A percentile compares a stretch with the other conserved stretches of the same genome.
Conservation (phyloP, 2,888 invertebrate genomes). For the Thecophora atra region DNA sequence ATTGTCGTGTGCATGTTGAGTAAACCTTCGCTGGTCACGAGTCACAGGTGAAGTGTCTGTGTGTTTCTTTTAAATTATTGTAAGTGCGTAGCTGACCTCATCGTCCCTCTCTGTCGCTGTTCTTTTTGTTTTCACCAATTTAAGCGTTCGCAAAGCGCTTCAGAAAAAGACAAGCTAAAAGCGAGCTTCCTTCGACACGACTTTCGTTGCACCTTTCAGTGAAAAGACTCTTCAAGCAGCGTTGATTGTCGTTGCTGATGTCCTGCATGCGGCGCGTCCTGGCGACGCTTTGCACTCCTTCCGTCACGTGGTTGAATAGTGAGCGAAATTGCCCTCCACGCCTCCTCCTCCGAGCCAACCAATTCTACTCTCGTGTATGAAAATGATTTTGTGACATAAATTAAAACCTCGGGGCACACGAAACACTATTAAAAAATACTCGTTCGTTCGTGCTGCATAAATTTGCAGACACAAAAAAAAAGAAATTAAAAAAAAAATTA, state of each 20-base stretch:
- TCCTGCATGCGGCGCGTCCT: neutral
- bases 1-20: too few species aligned
- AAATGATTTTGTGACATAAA: slow-evolving; percentile 64
- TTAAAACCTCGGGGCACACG: slow-evolving; percentile 62
- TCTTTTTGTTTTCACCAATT: too few species aligned
- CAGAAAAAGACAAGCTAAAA: too few species aligned
- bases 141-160: too few species aligned
- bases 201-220: neutral
- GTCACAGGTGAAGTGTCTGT: too few species aligned
- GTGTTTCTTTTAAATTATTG: too few species aligned
- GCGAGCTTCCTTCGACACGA: too few species aligned
- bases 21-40: too few species aligned
- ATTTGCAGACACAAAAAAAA: slow-evolving; percentile 10
- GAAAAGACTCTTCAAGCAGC: neutral
- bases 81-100: too few species aligned
- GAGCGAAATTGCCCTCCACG: neutral
- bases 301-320: neutral
- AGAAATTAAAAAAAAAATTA: slow-evolving; percentile 2
- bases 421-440: slow-evolving; percentile 61
- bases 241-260: neutral
- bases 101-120: too few species aligned
- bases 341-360: neutral
- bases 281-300: neutral
- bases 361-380: slow-evolving; percentile 45
- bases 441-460: slow-evolving; percentile 45